A percentile compares a stretch with the other conserved stretches of the same genome.
Evolutionary conservation across 2,113 vertebrate species (phyloP).

Genomic region (Alexandromys fortis): DNA sequence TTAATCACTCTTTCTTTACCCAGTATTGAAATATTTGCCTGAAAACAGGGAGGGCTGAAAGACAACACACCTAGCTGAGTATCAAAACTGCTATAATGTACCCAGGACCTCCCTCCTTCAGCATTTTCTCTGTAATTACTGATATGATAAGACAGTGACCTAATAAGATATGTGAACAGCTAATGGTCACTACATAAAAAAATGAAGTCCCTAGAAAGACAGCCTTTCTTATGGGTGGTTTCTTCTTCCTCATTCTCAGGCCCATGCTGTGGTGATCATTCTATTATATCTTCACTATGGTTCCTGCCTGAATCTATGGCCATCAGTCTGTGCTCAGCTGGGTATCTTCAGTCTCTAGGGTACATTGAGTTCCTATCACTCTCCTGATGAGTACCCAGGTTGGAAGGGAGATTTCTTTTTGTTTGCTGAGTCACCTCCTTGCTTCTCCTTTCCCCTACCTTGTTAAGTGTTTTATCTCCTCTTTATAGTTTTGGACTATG

Average conservation of each 20-base stretch:
- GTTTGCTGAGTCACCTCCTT: not conserved
- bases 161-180: no score
- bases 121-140: no score
- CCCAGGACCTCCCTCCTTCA: no score
- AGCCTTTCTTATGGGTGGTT: no score
- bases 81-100: no score
- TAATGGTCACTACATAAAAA: no score
- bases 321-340: not conserved
- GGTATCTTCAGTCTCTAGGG: not conserved
- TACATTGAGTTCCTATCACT: not conserved
- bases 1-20: not conserved
- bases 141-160: no score
- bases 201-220: no score
- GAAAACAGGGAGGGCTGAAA: no score
- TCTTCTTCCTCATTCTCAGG: not conserved
- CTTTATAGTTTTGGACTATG: not conserved
- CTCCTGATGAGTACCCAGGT: not conserved
- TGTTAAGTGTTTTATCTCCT: not conserved
- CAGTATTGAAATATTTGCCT: no score
- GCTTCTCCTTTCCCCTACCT: not conserved
- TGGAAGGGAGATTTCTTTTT: not conserved
- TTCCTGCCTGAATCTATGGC: not conserved
- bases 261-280: not conserved
- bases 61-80: no score
- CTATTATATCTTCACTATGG: no score